Base-by-base conservation (phyloP, 2,888 invertebrate species). In the Nysson spinosus region DNA sequence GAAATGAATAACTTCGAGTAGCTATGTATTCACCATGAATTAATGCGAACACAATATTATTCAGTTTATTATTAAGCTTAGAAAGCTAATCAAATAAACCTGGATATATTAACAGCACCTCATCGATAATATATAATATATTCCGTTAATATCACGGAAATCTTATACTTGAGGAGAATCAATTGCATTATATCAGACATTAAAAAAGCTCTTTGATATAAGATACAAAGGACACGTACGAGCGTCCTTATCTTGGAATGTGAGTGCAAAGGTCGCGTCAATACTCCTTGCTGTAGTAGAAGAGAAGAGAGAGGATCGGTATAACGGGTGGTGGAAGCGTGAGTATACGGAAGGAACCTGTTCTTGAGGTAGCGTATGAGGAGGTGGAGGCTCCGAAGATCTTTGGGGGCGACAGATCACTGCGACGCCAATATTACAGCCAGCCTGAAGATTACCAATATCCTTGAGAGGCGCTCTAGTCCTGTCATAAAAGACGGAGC, bases 401-500 rank as follows among this genome's bases (percentile, higher is more conserved):
- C 71, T 74, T 75, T 72, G 75, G n/a, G 79, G 79, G 82, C 75
- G 79, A 85, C 83, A 86, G 86, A 87, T 86, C 85, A 87, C 83
- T 83, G 85, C 86, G 83, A 80, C 83, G 75, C 81, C 83, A 74
- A 86, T 86, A 87, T 87, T 87, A 85, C 85, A 81, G 79, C 83
- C 78, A 80, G 83, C 80, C 74, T 75, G 79, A 86, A 87, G 87
- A 86, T 86, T 86, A 86, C 86, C 86, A 87, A 87, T 87, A 87
- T 87, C 85, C 83, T 86, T 85, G 86, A 86, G 85, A 85, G 86
- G 82, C 83, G 83, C 83, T 83, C 82, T 52, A 81, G 81, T 80
- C 83, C 81, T 83, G 84, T 85, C 86, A 85, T 86, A 87, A 87
- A 86, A 85, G 85, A 83, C 84, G 83, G 82, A 83, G 86, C 86